Evolutionary conservation across 2,113 vertebrate genomes (phyloP), one percentile per base, ranked within the genome.

Genomic region (Pelvicachromis taeniatus): DNA sequence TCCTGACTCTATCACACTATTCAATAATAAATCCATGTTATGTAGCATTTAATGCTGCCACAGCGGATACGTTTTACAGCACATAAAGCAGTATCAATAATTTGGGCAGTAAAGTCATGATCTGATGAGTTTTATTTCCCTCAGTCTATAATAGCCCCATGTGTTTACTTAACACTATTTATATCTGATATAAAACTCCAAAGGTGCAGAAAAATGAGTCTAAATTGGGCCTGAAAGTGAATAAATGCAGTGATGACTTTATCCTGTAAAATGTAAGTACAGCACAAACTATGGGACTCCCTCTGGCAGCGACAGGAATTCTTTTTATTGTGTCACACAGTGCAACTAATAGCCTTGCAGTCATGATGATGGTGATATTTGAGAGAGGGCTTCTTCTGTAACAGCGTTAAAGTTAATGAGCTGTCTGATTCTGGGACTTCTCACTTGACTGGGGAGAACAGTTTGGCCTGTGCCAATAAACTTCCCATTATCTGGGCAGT

Each of bases 121-220:
- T 78, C 68, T 42, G 65, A n/a, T 68, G 89, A 50, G 10, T 90
- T 90, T 91, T 87, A 93, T 85, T 80, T 81, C 77, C 48, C 21
- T 12, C n/a, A 48, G 42, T 63, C 79, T 86, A 90, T 85, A 92
- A 87, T 61, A 70, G 68, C n/a, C 56, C 85, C 68, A 8, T 73
- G 63, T 90, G 89, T 92, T 93, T 94, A 89, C 81, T 89, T 88
- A 83, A 90, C 63, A 42, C 63, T 77, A 13, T 83, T 6, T 89
- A 84, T 86, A 70, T 83, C 81, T 58, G 29, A 89, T 50, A 63
- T 78, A 63, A 50, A 77, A 81, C 81, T 78, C 73, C 61, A 19
- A 63, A 54, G 59, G 52, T 73, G 81, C 79, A 81, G 78, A 78
- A 83, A 89, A 87, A 81, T 3, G 81, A 84, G 88, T 16, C 87